phyloP scores from a whole-genome alignment of 1,140 invertebrate genomes.

The Drosophila nigromelanica region DNA sequence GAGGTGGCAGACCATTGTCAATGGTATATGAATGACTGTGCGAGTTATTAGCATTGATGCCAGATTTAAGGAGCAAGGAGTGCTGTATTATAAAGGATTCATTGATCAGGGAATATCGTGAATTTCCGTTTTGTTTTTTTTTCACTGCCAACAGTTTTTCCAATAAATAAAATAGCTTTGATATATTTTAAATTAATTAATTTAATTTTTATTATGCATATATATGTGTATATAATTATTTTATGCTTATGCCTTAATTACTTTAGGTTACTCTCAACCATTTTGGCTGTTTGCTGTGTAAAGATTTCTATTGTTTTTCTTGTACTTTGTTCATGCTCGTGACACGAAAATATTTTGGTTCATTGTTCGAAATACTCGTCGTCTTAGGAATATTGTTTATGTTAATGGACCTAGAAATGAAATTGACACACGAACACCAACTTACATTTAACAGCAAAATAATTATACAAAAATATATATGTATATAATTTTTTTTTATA shows the following conservation, averaged over 20 bases:
- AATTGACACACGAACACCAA: slow-evolving; percentile 60
- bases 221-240: slow-evolving; percentile 26
- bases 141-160: background rate
- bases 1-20: slow-evolving; percentile 36
- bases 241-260: slow-evolving; percentile 38
- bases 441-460: slow-evolving; percentile 71
- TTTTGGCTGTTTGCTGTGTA: slow-evolving; percentile 48
- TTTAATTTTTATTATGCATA: slow-evolving; percentile 33
- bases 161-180: background rate
- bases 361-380: slow-evolving; percentile 18
- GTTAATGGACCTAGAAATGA: slow-evolving; percentile 50
- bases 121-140: too few relatives aligned
- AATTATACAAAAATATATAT: slow-evolving; percentile 75
- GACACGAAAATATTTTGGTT: slow-evolving; percentile 53
- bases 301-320: slow-evolving; percentile 74
- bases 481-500: slow-evolving; percentile 29
- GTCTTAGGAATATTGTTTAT: slow-evolving; percentile 58
- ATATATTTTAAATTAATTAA: slow-evolving; percentile 7
- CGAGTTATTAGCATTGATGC: slow-evolving; percentile 15
- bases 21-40: slow-evolving; percentile 8
- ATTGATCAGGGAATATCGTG: background rate
- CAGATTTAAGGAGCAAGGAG: background rate
- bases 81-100: slow-evolving; percentile 1
- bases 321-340: slow-evolving; percentile 77
- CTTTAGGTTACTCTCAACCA: slow-evolving; percentile 33